A percentile compares a stretch with the other conserved stretches of the same genome.
Conservation (phyloP, 2,113 vertebrate species). For the Hypocryptadius cinnamomeus region DNA sequence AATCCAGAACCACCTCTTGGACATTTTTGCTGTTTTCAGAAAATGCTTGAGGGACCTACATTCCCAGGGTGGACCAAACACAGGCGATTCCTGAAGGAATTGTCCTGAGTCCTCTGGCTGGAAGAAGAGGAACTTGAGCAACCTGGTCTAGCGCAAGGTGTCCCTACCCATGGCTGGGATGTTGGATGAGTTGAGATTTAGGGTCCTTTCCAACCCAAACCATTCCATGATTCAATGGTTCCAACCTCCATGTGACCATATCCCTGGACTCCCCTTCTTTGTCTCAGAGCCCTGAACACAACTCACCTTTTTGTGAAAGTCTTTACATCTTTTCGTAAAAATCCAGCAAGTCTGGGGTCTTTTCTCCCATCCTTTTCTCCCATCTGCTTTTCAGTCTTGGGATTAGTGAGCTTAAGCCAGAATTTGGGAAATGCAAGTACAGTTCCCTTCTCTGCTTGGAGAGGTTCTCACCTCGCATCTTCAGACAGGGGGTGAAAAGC, state of each 20-base stretch:
- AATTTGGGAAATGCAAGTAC: neutral
- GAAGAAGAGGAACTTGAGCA: neutral
- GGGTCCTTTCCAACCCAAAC: neutral
- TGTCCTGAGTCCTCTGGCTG: neutral
- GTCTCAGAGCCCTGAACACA: neutral
- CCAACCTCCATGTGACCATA: neutral
- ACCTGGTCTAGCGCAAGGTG: neutral
- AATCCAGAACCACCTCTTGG: neutral
- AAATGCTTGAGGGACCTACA: fast-evolving
- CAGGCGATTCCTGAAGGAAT: neutral
- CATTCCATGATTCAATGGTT: neutral
- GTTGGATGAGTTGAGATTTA: neutral
- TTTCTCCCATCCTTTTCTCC: neutral
- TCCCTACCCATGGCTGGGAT: neutral
- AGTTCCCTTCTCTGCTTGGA: neutral
- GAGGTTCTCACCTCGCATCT: neutral
- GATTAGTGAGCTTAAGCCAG: neutral
- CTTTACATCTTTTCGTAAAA: neutral
- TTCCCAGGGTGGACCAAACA: neutral
- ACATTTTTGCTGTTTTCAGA: neutral
- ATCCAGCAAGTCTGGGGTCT: neutral
- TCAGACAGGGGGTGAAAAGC: neutral
- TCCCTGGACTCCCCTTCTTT: neutral
- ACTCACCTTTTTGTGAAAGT: neutral
- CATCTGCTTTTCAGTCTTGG: neutral